phyloP scores from a whole-genome alignment of 2,888 invertebrate genomes.

The Caenorhabditis sp. region DNA sequence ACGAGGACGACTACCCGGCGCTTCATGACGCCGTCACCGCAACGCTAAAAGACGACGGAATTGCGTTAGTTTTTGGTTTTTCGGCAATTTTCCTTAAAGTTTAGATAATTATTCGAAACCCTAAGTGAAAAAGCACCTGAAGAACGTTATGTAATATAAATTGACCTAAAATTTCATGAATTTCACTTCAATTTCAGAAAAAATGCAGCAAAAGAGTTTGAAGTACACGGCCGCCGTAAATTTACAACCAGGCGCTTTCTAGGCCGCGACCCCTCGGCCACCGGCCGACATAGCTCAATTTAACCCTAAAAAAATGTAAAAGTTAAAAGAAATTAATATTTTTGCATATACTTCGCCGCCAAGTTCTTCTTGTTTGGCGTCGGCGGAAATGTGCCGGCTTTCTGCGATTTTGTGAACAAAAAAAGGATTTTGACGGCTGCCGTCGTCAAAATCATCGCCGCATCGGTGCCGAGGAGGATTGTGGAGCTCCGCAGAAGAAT shows the following conservation, averaged over 20 bases:
- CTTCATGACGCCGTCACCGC: constrained; percentile 83
- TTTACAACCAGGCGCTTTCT: too few relatives aligned
- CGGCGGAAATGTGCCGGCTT: constrained; percentile 89
- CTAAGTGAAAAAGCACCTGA: too few relatives aligned
- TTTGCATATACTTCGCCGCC: constrained; percentile 86
- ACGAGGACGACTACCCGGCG: constrained; percentile 87
- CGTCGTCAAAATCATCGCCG: constrained; percentile 38
- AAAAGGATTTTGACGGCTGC: constrained; percentile 43
- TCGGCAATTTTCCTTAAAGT: neutral
- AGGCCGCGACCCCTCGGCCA: too few relatives aligned
- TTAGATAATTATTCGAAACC: too few relatives aligned
- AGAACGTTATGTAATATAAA: too few relatives aligned
- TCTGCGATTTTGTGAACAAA: constrained; percentile 83
- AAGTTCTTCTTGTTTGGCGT: constrained; percentile 96
- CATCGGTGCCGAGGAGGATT: constrained; percentile 59
- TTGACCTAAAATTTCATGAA: too few relatives aligned
- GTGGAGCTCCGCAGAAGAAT: constrained; percentile 42
- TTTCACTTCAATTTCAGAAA: too few relatives aligned
- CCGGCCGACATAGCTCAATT: too few relatives aligned
- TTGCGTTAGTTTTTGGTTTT: constrained; percentile 51
- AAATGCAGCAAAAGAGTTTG: neutral
- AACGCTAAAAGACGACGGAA: constrained; percentile 84
- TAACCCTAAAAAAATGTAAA: too few relatives aligned
- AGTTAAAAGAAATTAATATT: neutral
- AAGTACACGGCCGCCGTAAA: too few relatives aligned